Base-by-base conservation (phyloP, 1,140 invertebrate species). In the Drosophila pallidifrons region DNA sequence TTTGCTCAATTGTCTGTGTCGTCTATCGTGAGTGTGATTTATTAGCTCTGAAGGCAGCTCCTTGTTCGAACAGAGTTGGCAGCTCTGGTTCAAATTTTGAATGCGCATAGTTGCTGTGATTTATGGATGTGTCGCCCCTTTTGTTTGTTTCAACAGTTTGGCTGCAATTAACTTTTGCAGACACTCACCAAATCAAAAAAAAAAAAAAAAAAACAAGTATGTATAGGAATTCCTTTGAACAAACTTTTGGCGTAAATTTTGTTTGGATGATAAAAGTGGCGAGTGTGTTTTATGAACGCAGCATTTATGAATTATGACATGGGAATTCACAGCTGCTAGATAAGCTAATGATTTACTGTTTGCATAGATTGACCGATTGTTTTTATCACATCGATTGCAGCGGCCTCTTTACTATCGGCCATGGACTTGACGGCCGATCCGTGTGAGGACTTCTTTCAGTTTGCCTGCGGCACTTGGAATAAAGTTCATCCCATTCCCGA, bases 391-490 rank as follows among this genome's bases (percentile, higher is more conserved):
- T 25, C 20, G 13, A 46, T 75, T 65, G 41, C 55, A 98, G 97
- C 97, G 67, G 95, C 97, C 6, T 97, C 96, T 20, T 93, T 98
- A 73, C 93, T 98, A 74, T 95, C 95, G 11, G 96, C 96, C 16
- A 98, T 98, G 97, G 96, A 98, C 86, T 93, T 94, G 8, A 94
- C 93, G 0, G 95, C 95, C 0, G 95, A 97, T 91, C 97, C 98
- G 6, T 98, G 97, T 92, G 94, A 95, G 15, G 96, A 98, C 91
- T 98, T 98, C 93, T 98, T 97, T 93, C 96, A 97, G 93, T 98
- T 95, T 87, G 97, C 97, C 1, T 98, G 97, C 83, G 97, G 97
- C 1, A 95, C 96, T 1, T 98, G 97, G 97, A 98, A 98, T 91
- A 96, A 95, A 81, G 95, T 96, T 65, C 96, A 98, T 93, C 94